Evolutionary conservation across 2,113 vertebrate species (phyloP).

Genomic region (Aptenodytes patagonicus): DNA sequence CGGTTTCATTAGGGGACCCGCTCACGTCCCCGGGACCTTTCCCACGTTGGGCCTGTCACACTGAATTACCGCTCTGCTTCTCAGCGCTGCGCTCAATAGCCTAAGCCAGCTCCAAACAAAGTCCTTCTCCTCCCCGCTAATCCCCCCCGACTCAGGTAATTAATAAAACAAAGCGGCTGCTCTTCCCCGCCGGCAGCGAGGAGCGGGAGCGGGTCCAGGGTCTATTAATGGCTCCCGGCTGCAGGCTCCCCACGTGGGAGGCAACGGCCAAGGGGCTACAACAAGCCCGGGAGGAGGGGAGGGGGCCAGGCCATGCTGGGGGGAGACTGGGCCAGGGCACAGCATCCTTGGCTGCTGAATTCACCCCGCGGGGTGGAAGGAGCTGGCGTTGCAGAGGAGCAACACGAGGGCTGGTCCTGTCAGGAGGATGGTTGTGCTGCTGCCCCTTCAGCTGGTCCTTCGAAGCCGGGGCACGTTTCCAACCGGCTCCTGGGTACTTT

Average conservation of each 20-base stretch:
- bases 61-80: conserved; percentile 14
- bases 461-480: neutral
- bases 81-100: neutral
- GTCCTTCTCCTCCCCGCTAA: neutral
- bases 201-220: neutral
- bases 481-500: neutral
- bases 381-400: neutral
- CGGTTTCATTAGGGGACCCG: conserved; percentile 57
- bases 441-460: neutral
- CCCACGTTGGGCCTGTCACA: conserved; percentile 64
- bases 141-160: neutral
- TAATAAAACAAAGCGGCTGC: conserved; percentile 29
- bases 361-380: neutral
- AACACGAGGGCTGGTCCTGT: neutral
- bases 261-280: neutral
- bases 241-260: neutral
- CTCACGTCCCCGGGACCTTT: conserved; percentile 65
- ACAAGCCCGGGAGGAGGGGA: neutral
- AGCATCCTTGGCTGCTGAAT: neutral
- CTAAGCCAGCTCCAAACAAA: neutral
- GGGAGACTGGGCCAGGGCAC: neutral
- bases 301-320: neutral
- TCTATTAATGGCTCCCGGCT: neutral
- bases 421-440: neutral
- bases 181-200: neutral